A percentile compares a stretch with the other conserved stretches of the same genome.
Conservation (phyloP, 2,888 invertebrate species). For the Hybos culiciformis region DNA sequence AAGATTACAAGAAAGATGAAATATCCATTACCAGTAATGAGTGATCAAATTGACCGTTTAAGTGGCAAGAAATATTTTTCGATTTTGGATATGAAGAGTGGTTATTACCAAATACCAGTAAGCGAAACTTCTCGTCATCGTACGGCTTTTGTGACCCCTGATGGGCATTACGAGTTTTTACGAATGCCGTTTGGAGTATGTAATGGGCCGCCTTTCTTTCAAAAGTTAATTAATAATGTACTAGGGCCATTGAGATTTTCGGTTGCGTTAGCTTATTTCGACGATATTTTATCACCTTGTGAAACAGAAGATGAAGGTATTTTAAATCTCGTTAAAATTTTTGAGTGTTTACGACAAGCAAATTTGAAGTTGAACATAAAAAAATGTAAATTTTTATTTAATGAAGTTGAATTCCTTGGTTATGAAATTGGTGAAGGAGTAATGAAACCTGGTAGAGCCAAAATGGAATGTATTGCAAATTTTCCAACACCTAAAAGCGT, state of each 20-base stretch:
- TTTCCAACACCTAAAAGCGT: constrained; percentile 20
- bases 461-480: constrained; percentile 18
- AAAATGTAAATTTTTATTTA: background rate
- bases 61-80: constrained; percentile 12
- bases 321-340: background rate
- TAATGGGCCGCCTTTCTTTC: constrained; percentile 21
- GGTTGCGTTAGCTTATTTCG: constrained; percentile 16
- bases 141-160: constrained; percentile 18
- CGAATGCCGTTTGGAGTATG: constrained; percentile 23
- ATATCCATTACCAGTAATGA: constrained; percentile 9
- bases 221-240: constrained; percentile 15
- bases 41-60: constrained; percentile 16
- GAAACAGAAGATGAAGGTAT: background rate
- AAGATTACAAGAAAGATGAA: constrained; percentile 12
- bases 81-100: constrained; percentile 15
- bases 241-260: constrained; percentile 5
- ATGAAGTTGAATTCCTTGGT: background rate
- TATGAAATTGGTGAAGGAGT: background rate
- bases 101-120: constrained; percentile 19
- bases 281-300: constrained; percentile 18
- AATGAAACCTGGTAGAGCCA: constrained; percentile 9
- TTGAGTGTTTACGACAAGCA: background rate
- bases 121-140: constrained; percentile 14
- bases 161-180: constrained; percentile 15
- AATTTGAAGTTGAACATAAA: background rate